Base-by-base conservation (phyloP, 2,797 vertebrate genomes). In the Schizopygopsis malacanthus region DNA sequence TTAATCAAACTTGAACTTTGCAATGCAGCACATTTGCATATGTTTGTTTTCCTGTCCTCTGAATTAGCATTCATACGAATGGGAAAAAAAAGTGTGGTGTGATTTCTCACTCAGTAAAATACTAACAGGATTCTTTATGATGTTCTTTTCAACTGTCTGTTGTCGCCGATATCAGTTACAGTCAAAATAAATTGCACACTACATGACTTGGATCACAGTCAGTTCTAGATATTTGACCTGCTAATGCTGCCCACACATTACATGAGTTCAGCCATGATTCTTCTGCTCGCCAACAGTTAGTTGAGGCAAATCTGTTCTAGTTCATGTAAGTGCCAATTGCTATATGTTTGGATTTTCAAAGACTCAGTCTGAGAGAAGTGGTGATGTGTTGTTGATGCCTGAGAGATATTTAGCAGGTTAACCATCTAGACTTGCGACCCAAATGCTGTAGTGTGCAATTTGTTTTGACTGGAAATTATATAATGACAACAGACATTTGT, bases 171-270 rank as follows among this genome's bases (percentile, higher is more conserved):
- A 33, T 52, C 47, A 75, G 25, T 75, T 75, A 6, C 73, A 37
- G 50, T 56, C 28, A 39, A 77, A 77, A 56, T 37, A 39, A 56
- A 39, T 22, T 13, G 52, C 11, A 39, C 33, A 37, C 18, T 28
- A 37, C 47, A 77, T 33, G 43, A 25, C 43, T 47, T 37, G 50
- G 50, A 56, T 20, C 37, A 37, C 18, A 77, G 50, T 22, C 50
- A 77, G 50, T 33, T 50, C 45, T 18, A 28, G 45, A 50, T 73
- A 73, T 73, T 73, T 73, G 9, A 28, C 47, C n/a, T 50, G 71
- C 71, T 50, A 50, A 50, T 50, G 15, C 72, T 9, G 0, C 15
- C 25, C 72, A 75, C 45, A 75, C 45, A 16, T 28, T 18, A 28
- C 25, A 50, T 0, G 0, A 43, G 20, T 33, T 65, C 28, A 28